These are phyloP conservation scores for Acleris cristana DNA, from an alignment of 2,888 invertebrate genomes.

Conservation along the genomic window DNA sequence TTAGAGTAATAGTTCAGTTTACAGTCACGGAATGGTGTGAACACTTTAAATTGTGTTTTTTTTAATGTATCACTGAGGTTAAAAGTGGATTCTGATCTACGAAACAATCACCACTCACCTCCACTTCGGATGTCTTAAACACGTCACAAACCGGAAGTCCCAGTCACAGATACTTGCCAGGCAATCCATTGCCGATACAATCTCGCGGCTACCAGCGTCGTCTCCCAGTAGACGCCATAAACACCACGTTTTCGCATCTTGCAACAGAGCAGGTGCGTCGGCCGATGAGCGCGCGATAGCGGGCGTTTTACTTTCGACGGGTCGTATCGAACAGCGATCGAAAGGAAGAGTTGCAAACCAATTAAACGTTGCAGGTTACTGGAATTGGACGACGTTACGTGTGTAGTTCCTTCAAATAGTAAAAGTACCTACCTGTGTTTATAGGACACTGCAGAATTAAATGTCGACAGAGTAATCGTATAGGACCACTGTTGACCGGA, in stretches of 20 bases:
- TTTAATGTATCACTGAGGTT: too few species aligned
- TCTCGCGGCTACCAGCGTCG: conserved; percentile 7
- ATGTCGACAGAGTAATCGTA: too few species aligned
- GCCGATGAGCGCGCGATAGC: conserved; percentile 20
- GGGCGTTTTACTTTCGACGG: conserved; percentile 28
- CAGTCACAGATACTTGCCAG: background rate
- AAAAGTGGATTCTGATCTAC: background rate
- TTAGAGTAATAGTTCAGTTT: too few species aligned
- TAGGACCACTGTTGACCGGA: too few species aligned
- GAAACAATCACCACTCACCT: background rate
- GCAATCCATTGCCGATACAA: conserved; percentile 16
- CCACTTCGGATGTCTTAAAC: conserved; percentile 4
- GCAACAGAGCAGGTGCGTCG: conserved; percentile 8
- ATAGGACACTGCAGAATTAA: too few species aligned
- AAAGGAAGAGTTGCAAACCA: conserved; percentile 21
- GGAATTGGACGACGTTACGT: background rate
- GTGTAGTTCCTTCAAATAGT: background rate
- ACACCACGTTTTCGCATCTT: background rate
- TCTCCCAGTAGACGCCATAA: background rate
- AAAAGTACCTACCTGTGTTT: too few species aligned
- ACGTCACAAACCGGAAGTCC: conserved; percentile 17
- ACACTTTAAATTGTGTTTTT: too few species aligned
- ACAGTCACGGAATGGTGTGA: too few species aligned
- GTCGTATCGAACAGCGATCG: conserved; percentile 11
- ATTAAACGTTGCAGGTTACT: conserved; percentile 11